Evolutionary conservation across 1,140 invertebrate genomes (phyloP), one percentile per base, ranked within the genome.

Genomic region (Brachionus paranguensis): DNA sequence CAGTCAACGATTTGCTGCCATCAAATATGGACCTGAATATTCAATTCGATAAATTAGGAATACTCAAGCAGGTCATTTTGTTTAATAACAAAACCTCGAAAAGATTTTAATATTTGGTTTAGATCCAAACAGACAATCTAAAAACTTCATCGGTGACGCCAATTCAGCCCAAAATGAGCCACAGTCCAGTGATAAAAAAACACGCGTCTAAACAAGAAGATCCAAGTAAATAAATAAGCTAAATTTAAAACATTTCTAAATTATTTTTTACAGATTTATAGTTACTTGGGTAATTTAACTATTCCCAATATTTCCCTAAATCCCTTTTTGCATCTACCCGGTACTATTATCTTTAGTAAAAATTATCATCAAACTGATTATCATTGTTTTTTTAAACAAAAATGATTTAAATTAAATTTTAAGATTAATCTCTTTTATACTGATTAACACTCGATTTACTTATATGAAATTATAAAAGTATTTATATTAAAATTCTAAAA

Each of bases 11-110:
- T 81, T 29, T 81, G 14, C 8, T 81, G 37, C 78, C 78, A 14
- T 24, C 29, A 24, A 64, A 47, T 41, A 20, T n/a, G 1, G 37
- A 43, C 10, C 60, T 37, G 24, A 33, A 81, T 12, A 47, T 81
- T 24, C 53, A 81, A 64, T 81, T 81, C 45, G 78, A 81, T 17
- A 24, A 81, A 1, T 47, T 64, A 20, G 78, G 78, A 64, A 81
- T 81, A 11, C 33, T 81, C 55, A 81, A 81, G 24, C 72, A 76
- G 47, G 72, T 76, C 14, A 10, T 70, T 70, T 8, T 12, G 12
- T 70, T 12, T 12, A 14, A 5, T 12, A 11, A 24, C 10, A 24
- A 33, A 70, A 14, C 33, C 2, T 37, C 6, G 4, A 70, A 41
- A 14, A 37, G 1, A 70, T n/a, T 37, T 37, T 70, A n/a, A 70